Evolutionary conservation across 2,888 invertebrate species (phyloP), one percentile per base, ranked within the genome.

Genomic region (Heteromyza rotundicornis): DNA sequence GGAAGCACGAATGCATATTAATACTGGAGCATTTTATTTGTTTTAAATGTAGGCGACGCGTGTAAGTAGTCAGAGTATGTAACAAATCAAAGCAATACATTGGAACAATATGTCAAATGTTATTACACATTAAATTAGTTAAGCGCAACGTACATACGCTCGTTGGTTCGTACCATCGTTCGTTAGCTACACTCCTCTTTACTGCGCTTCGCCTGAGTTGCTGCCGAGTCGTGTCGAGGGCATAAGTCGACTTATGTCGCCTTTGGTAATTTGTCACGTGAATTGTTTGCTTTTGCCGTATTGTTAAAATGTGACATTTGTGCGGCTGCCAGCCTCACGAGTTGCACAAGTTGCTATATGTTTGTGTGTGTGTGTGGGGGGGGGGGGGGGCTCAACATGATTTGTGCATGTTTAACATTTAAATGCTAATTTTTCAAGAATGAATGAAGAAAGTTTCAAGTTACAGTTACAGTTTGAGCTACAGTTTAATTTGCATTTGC

Each of bases 71-170:
- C 27, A 27, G 10, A 27, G 10, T 27, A 7, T 27, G 27, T 27
- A 66, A 72, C 77, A 78, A 75, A 76, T 78, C 75, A 76, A 75
- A 75, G 67, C 61, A 62, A 69, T 76, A 74, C 72, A 73, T 67
- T 69, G 63, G 70, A 76, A 72, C 78, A 75, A 78, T 76, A 78
- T 79, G 78, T 79, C 80, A 76, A 75, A 79, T 72, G 76, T 73
- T 76, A 79, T 78, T 76, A 74, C 69, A 78, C 75, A 75, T 78
- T 74, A 73, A 77, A 78, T 77, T 78, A 77, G 76, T 78, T 71
- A 72, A 72, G 70, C 72, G 47, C 47, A n/a, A 40, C n/a, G 47
- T 19, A n/a, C 32, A 12, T 32, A 5, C 32, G 32, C 32, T 12
- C 5, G 32, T 12, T 32, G 32, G 49, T 53, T 57, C 58, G 36